Evolutionary conservation across 2,797 vertebrate species (phyloP).

Genomic region (Onychomys torridus): DNA sequence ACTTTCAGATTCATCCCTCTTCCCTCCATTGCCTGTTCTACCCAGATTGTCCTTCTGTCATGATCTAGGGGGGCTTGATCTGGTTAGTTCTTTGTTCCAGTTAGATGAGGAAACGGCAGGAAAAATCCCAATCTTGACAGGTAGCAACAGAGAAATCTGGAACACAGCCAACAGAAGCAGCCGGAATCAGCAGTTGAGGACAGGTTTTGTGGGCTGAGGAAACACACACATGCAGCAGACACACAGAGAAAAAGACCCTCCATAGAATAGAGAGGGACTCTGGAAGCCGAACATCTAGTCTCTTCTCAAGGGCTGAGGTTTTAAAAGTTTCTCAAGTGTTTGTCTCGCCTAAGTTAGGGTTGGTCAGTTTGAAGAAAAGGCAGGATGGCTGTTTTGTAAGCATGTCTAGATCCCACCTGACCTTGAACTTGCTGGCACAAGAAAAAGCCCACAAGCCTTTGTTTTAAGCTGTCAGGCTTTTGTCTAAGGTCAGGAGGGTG

Average conservation of each 20-base stretch:
- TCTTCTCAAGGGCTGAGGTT: background rate
- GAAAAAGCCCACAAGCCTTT: background rate
- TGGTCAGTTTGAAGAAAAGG: background rate
- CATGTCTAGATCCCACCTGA: background rate
- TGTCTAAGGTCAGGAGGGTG: background rate
- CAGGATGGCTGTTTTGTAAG: background rate
- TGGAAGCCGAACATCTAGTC: background rate
- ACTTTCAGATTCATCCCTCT: background rate
- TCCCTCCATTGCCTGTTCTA: background rate
- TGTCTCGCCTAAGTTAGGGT: background rate
- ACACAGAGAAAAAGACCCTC: background rate
- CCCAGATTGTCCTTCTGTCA: background rate
- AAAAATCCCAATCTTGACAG: background rate
- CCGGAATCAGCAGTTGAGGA: background rate
- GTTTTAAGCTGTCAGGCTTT: background rate
- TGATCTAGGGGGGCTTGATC: background rate
- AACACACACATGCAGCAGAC: background rate
- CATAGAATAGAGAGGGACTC: background rate
- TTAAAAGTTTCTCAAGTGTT: background rate
- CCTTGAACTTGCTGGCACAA: background rate
- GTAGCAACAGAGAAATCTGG: background rate
- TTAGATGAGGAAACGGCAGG: background rate
- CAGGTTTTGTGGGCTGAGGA: background rate
- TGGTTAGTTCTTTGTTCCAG: too few relatives aligned
- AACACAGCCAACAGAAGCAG: background rate